Evolutionary conservation across 2,888 invertebrate species (phyloP).

Genomic region (Noctua janthina): DNA sequence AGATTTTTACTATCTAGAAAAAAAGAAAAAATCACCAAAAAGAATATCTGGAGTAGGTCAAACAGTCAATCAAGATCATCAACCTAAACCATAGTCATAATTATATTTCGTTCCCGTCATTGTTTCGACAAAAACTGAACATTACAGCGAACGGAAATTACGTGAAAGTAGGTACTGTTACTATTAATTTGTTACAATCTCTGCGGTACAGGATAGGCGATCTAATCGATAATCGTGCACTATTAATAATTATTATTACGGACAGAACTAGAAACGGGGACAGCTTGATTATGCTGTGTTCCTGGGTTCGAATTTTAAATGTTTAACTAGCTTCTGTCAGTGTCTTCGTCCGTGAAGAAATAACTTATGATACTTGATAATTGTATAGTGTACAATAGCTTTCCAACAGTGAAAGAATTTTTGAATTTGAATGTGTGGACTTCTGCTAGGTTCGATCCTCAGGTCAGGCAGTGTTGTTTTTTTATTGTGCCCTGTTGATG

Average conservation of each 20-base stretch:
- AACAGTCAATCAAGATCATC: conserved; percentile 13
- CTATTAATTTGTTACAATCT: conserved; percentile 31
- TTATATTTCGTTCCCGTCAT: conserved; percentile 43
- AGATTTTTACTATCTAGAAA: background rate
- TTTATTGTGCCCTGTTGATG: too few species aligned
- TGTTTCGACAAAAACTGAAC: conserved; percentile 32
- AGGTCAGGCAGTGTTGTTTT: too few species aligned
- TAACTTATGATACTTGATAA: too few species aligned
- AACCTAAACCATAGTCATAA: conserved; percentile 7
- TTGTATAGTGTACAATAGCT: too few species aligned
- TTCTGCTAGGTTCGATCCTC: too few species aligned
- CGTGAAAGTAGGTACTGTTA: conserved; percentile 39
- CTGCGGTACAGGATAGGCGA: conserved; percentile 38
- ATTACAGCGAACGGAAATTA: conserved; percentile 41
- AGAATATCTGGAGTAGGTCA: conserved; percentile 31
- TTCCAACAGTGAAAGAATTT: too few species aligned
- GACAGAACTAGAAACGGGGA: conserved; percentile 3
- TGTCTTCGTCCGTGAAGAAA: too few species aligned
- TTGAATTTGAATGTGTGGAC: too few species aligned
- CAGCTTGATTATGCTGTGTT: background rate
- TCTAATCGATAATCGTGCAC: conserved; percentile 35
- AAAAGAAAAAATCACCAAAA: background rate
- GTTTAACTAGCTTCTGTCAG: background rate
- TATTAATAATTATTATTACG: conserved; percentile 23
- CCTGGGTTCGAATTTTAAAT: background rate